A percentile compares a stretch with the other conserved stretches of the same genome.
Conservation (phyloP, 1,140 invertebrate genomes). For the Drosophila yakuba region DNA sequence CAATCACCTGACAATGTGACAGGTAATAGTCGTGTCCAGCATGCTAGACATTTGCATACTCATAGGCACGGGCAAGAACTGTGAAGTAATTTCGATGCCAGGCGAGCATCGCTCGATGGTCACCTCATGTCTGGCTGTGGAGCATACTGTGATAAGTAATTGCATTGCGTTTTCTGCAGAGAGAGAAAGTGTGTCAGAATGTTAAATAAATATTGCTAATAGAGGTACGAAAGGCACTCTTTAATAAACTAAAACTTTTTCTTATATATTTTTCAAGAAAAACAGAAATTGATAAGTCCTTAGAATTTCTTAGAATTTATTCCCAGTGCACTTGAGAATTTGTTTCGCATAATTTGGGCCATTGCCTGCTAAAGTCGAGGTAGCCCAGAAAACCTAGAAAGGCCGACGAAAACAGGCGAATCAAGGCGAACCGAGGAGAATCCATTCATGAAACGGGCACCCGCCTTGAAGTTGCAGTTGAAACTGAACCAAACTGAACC, state of each 20-base stretch:
- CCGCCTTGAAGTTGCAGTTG: slow-evolving; percentile 39
- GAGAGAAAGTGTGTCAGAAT: neutral
- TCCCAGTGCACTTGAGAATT: slow-evolving; percentile 10
- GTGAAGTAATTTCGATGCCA: slow-evolving; percentile 73
- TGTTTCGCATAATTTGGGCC: slow-evolving; percentile 57
- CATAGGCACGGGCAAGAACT: slow-evolving; percentile 48
- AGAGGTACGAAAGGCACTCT: too few species aligned
- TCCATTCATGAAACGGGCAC: slow-evolving; percentile 71
- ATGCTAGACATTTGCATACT: slow-evolving; percentile 70
- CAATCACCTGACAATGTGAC: slow-evolving; percentile 83
- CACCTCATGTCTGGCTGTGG: slow-evolving; percentile 31
- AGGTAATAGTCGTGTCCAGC: slow-evolving; percentile 82
- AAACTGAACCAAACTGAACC: slow-evolving; percentile 27
- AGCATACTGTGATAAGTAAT: slow-evolving; percentile 82
- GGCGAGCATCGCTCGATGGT: slow-evolving; percentile 32
- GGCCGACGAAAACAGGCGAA: slow-evolving; percentile 1
- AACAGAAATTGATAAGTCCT: too few species aligned
- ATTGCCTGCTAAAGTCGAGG: slow-evolving; percentile 19
- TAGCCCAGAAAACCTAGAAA: slow-evolving; percentile 8
- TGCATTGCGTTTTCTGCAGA: slow-evolving; percentile 62
- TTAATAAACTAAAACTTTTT: too few species aligned
- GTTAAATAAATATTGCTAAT: neutral
- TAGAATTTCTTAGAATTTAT: neutral
- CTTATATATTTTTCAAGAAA: too few species aligned
- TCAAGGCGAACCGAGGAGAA: slow-evolving; percentile 20